phyloP scores from a whole-genome alignment of 2,888 invertebrate genomes.

The Eupsilia transversa region DNA sequence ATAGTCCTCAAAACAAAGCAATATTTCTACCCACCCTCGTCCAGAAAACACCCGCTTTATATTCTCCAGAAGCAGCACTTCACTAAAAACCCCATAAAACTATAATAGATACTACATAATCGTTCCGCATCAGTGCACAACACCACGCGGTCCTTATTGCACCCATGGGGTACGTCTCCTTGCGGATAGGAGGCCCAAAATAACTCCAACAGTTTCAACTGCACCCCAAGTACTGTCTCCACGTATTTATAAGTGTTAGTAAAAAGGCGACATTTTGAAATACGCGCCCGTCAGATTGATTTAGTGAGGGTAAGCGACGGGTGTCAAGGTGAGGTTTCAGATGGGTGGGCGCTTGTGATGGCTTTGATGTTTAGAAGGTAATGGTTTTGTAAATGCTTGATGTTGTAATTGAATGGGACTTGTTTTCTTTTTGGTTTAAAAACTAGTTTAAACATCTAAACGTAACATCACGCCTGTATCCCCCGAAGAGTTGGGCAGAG shows the following conservation, averaged over 20 bases:
- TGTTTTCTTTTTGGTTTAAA: neutral
- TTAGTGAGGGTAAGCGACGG: slow-evolving; percentile 54
- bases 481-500: no score
- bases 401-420: slow-evolving; percentile 25
- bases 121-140: slow-evolving; percentile 52
- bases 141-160: slow-evolving; percentile 63
- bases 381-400: slow-evolving; percentile 25
- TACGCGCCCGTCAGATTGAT: slow-evolving; percentile 48
- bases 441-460: no score
- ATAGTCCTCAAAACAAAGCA: neutral
- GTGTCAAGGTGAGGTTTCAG: slow-evolving; percentile 46
- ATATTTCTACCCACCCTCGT: neutral
- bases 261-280: slow-evolving; percentile 65
- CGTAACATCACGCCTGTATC: no score
- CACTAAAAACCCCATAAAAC: slow-evolving; percentile 67
- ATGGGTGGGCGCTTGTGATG: slow-evolving; percentile 45
- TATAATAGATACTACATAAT: slow-evolving; percentile 64
- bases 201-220: slow-evolving; percentile 61
- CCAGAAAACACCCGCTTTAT: neutral
- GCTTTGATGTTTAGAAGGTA: slow-evolving; percentile 47
- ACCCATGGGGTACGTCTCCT: slow-evolving; percentile 64
- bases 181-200: slow-evolving; percentile 57
- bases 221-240: slow-evolving; percentile 57
- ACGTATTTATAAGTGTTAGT: slow-evolving; percentile 59
- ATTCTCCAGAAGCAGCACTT: slow-evolving; percentile 30